Evolutionary conservation across 2,797 vertebrate genomes (phyloP).

Genomic region (Pygocentrus nattereri): DNA sequence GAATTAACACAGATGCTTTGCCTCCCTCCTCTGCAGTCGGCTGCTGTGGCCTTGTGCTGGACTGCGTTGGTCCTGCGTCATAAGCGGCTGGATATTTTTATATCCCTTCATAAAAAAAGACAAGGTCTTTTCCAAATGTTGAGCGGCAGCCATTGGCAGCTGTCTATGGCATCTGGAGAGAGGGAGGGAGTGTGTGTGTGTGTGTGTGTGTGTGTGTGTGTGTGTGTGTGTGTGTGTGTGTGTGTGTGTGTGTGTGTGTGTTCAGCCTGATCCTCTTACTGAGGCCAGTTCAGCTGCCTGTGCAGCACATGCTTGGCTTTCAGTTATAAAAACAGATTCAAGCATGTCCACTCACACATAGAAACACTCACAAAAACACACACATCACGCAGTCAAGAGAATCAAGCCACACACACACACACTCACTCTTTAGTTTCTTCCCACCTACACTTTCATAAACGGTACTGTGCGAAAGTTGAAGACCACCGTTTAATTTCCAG

Average conservation of each 20-base stretch:
- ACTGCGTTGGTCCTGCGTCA: slow-evolving; percentile 6
- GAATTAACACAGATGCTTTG: slow-evolving; percentile 19
- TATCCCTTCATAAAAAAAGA: slow-evolving; percentile 10
- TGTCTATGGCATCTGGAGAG: slow-evolving; percentile 38
- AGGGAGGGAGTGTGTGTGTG: neutral
- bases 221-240: neutral
- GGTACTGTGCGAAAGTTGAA: no score
- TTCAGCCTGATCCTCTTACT: slow-evolving; percentile 29
- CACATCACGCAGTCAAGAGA: neutral
- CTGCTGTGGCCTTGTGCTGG: neutral
- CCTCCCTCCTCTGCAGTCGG: neutral
- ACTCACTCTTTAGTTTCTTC: no score
- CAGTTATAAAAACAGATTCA: slow-evolving; percentile 9
- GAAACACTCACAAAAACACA: neutral
- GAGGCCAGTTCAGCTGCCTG: neutral
- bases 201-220: neutral
- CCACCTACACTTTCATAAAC: neutral
- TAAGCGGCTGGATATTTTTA: slow-evolving; percentile 32
- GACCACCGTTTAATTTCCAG: no score
- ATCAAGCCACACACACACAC: neutral
- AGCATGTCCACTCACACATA: neutral
- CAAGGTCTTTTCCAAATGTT: slow-evolving; percentile 11
- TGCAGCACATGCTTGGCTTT: slow-evolving; percentile 12
- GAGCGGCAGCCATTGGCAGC: slow-evolving; percentile 1
- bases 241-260: neutral